phyloP scores from a whole-genome alignment of 1,140 invertebrate genomes.

The Drosophila tani region DNA sequence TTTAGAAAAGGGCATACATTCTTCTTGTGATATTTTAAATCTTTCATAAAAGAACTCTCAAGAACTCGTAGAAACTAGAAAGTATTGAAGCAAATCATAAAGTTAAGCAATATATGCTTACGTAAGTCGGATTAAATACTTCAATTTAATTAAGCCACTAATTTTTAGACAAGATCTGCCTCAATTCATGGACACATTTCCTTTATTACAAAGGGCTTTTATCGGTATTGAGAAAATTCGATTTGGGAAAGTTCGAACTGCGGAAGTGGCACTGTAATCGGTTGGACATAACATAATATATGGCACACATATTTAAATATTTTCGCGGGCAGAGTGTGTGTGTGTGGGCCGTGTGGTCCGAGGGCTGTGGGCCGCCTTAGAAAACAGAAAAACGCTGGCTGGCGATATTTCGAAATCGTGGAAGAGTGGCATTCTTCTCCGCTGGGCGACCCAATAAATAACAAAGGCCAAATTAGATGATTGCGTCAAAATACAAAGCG shows the following conservation, averaged over 20 bases:
- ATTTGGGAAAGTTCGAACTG: conserved; percentile 14
- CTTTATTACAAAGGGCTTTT: neutral
- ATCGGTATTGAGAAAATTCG: neutral
- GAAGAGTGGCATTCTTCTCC: conserved; percentile 72
- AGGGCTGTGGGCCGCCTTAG: conserved; percentile 27
- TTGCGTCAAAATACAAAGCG: conserved; percentile 63
- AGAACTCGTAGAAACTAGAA: neutral
- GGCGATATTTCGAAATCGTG: conserved; percentile 51
- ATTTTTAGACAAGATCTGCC: too few relatives aligned
- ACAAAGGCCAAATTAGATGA: conserved; percentile 67
- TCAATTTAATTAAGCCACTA: too few relatives aligned
- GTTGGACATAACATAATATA: conserved; percentile 11
- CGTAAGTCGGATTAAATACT: neutral
- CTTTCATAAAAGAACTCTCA: too few relatives aligned
- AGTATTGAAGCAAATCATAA: neutral
- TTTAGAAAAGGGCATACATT: too few relatives aligned
- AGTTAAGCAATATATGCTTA: neutral
- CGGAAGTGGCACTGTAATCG: conserved; percentile 8
- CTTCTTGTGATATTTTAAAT: too few relatives aligned
- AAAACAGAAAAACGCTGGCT: conserved; percentile 18
- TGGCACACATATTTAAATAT: conserved; percentile 52
- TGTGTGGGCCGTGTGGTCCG: conserved; percentile 1
- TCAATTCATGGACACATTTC: neutral
- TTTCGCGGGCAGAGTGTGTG: conserved; percentile 24
- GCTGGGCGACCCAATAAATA: conserved; percentile 63